Evolutionary conservation across 64 coral and sea anemone species (phyloP), one percentile per base, ranked within the genome.

Genomic region (Stichodactyla helianthus): DNA sequence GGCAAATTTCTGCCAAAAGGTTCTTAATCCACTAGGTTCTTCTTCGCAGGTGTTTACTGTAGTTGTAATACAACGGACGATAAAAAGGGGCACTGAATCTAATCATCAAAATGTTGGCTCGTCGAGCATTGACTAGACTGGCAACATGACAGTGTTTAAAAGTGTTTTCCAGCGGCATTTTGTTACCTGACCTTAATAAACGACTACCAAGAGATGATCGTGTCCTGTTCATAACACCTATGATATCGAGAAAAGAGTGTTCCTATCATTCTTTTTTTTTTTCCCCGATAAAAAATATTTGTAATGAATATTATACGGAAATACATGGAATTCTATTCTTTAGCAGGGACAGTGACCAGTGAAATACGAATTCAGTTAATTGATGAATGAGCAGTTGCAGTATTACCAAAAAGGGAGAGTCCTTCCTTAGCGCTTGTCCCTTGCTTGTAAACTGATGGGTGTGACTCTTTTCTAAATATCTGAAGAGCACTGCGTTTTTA

Each of bases 391-490:
- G 22, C 20, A 77, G 57, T 87, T 44, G 35, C 35, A 44, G 35
- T 44, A 44, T 44, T 98, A 98, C 95, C 95, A 86, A 94, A 98
- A 64, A 98, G 89, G 67, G 95, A 98, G 7, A 98, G 87, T 67
- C 95, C 95, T 87, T 98, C 95, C 54, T 98, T 98, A 51, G 92
- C 61, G 82, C 94, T 89, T 22, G 92, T 87, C 55, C 92, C 95
- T 59, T 86, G 84, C 74, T 98, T 98, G 59, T 92, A 98, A 13
- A 94, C 95, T 79, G 95, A 98, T 54, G 95, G 95, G 60, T 98
- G 95, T 68, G 84, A 87, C 87, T 98, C 95, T 88, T 98, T 98
- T 86, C 93, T 87, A 80, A 98, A 98, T 18, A 98, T 92, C 87
- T 98, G 95, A 55, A 98, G 67, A 89, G 95, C 95, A 86, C 95